Evolutionary conservation across 2,888 invertebrate species (phyloP).

Genomic region (Diogma glabrata): DNA sequence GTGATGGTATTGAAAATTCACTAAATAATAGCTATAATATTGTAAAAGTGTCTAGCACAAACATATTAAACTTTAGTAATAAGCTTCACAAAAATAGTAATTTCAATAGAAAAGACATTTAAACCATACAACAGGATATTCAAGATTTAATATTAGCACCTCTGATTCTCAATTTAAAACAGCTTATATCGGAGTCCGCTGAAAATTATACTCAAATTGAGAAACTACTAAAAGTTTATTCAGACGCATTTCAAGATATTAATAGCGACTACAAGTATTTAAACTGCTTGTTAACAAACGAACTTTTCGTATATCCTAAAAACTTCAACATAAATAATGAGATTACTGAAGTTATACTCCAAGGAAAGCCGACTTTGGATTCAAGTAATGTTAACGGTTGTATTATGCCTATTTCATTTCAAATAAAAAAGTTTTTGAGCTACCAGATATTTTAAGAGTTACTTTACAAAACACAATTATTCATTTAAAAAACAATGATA

Average conservation of each 20-base stretch:
- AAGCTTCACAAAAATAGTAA: too few species aligned
- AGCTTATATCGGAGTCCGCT: too few species aligned
- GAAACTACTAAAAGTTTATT: background rate
- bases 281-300: background rate
- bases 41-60: too few species aligned
- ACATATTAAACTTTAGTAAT: too few species aligned
- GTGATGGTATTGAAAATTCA: too few species aligned
- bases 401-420: background rate
- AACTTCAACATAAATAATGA: background rate
- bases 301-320: background rate
- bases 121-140: too few species aligned
- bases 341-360: background rate
- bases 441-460: background rate
- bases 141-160: too few species aligned
- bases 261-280: background rate
- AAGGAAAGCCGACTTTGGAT: background rate
- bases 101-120: too few species aligned
- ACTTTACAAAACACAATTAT: too few species aligned
- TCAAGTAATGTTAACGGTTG: background rate
- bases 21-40: too few species aligned
- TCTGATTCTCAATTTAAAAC: too few species aligned
- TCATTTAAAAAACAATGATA: background rate
- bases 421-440: background rate
- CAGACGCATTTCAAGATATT: background rate
- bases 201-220: too few species aligned